Evolutionary conservation across 2,888 invertebrate species (phyloP), one percentile per base, ranked within the genome.

Genomic region (Drosophila hawaiiensis): DNA sequence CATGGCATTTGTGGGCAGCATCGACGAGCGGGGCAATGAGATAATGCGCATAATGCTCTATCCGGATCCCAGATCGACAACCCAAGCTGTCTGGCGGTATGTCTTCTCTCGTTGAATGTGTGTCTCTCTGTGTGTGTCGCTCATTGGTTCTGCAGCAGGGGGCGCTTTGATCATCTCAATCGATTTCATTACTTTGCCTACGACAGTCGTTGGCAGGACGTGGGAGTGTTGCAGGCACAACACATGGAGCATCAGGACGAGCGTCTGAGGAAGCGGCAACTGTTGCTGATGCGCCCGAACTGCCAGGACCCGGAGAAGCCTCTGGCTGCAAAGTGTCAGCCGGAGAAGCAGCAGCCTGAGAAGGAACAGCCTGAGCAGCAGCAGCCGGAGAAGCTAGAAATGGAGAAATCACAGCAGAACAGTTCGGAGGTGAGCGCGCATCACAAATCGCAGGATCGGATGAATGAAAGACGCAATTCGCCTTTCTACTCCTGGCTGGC

Each of bases 1-100:
- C 14, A 76, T 80, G 80, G 80, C 80, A 4, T 80, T 68, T 55
- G 60, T 82, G 39, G 80, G 79, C 7, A 56, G 43, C 10, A 70
- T 59, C 52, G 80, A 80, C 70, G 52, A 63, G 52, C 61, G 68
- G 47, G 80, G 82, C 49, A 80, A 80, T 25, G 56, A 68, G 29
- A 50, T 64, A 37, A 72, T 52, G 60, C 75, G 80, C 1, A 65
- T 78, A 0, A 33, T 80, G 54, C 43, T 79, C 1, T 68, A 62
- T 16, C 25, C 78, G 1, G 69, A 80, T 5, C 63, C 22, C 54
- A 16, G 10, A 25, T 10, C 43, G 12, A 43, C 22, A 12, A 1
- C 0, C 22, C 12, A 5, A 1, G 10, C 25, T 5, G 7, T 25
- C 2, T 19, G 39, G 6, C 55, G 52, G 75, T 75, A 65, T 50